phyloP scores from a whole-genome alignment of 2,113 vertebrate species.

The Gymnorhina tibicen region DNA sequence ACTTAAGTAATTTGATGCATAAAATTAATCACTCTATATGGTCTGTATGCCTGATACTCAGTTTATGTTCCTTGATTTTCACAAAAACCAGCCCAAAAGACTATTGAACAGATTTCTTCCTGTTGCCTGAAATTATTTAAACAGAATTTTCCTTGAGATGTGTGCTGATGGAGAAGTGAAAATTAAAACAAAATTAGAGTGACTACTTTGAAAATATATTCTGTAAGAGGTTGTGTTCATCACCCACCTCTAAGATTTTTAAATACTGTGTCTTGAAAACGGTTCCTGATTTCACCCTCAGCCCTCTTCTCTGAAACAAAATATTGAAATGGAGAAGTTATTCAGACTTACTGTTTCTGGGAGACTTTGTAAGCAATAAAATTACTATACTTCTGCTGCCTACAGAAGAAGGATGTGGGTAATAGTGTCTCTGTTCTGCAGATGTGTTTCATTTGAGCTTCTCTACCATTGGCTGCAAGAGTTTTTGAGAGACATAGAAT shows the following conservation, averaged over 20 bases:
- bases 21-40: not conserved
- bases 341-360: constrained; percentile 21
- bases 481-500: constrained; percentile 20
- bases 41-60: not conserved
- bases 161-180: not conserved
- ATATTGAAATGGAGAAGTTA: constrained; percentile 10
- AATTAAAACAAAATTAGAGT: not conserved
- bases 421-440: constrained; percentile 45
- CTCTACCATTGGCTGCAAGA: not conserved
- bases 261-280: not conserved
- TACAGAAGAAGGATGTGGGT: constrained; percentile 46
- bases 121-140: not conserved
- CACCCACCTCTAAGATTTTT: not conserved
- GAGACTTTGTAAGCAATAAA: constrained; percentile 41
- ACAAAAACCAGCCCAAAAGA: not conserved
- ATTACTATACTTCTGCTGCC: not conserved
- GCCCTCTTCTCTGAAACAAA: not conserved
- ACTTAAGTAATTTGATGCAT: not conserved
- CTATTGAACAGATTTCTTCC: not conserved
- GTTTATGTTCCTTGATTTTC: not conserved
- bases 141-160: not conserved
- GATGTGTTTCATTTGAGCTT: constrained; percentile 45
- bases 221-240: not conserved
- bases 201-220: not conserved
- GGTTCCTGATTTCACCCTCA: not conserved